These are phyloP conservation scores for Pogonomyrmex californicus DNA, from an alignment of 1,140 invertebrate genomes.

Conservation along the genomic window DNA sequence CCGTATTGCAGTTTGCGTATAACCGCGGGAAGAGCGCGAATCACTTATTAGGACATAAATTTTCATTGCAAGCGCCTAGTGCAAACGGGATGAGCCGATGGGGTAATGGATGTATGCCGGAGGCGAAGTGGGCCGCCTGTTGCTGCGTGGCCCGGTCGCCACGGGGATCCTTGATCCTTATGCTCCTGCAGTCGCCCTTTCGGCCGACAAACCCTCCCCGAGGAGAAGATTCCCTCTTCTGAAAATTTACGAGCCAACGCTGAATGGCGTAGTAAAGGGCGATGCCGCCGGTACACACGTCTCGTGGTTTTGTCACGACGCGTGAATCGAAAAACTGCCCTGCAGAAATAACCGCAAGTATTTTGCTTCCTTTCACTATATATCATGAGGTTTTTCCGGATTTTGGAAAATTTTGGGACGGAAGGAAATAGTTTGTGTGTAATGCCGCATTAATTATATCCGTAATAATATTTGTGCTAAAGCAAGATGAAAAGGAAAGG, in stretches of 20 bases:
- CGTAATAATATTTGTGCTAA: background rate
- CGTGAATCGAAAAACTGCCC: constrained; percentile 68
- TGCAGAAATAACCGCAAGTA: constrained; percentile 61
- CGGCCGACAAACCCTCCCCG: constrained; percentile 72
- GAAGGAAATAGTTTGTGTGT: background rate
- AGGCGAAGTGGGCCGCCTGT: constrained; percentile 83
- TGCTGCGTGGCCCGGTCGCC: constrained; percentile 80
- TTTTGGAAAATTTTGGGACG: background rate
- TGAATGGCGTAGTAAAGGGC: constrained; percentile 70
- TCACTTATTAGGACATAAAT: constrained; percentile 83
- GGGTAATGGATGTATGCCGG: constrained; percentile 80
- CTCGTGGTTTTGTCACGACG: constrained; percentile 75
- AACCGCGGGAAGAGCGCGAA: constrained; percentile 71
- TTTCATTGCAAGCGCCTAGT: constrained; percentile 78
- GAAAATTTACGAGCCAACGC: constrained; percentile 79
- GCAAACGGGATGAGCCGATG: constrained; percentile 80
- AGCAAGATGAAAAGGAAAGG: background rate
- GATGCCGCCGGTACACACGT: constrained; percentile 62
- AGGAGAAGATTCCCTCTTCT: constrained; percentile 75
- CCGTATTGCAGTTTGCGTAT: constrained; percentile 33
- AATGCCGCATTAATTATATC: constrained; percentile 1
- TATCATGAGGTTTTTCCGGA: constrained; percentile 8
- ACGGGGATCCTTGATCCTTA: constrained; percentile 83
- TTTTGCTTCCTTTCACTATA: constrained; percentile 32
- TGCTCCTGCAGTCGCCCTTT: constrained; percentile 75